These are phyloP conservation scores for Harpalus rufipes DNA, from an alignment of 2,888 invertebrate species.

Conservation along the genomic window DNA sequence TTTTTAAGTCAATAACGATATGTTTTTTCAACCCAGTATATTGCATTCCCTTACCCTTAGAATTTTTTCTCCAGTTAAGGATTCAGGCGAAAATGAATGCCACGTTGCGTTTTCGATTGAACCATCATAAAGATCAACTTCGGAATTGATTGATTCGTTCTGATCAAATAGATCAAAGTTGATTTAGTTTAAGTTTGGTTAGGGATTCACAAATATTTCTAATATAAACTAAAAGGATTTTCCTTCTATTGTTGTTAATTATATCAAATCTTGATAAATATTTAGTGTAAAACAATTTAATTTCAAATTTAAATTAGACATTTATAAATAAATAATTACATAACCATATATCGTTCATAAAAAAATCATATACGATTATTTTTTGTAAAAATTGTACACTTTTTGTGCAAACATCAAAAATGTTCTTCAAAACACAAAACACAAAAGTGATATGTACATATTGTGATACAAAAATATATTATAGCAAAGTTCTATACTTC, in stretches of 20 bases:
- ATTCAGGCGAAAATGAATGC: conserved; percentile 81
- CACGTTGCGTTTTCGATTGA: conserved; percentile 81
- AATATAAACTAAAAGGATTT: too few relatives aligned
- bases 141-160: conserved; percentile 51
- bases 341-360: neutral
- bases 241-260: too few relatives aligned
- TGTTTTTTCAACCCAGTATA: neutral
- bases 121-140: conserved; percentile 75
- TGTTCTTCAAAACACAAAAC: conserved; percentile 10
- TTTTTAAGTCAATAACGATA: neutral
- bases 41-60: conserved; percentile 80
- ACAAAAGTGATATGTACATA: conserved; percentile 41
- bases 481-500: neutral
- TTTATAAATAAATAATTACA: neutral
- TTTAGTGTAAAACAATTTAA: too few relatives aligned
- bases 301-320: neutral
- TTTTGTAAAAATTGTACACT: neutral
- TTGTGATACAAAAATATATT: conserved; percentile 10
- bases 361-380: neutral
- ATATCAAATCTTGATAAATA: too few relatives aligned
- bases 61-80: conserved; percentile 78
- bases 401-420: conserved; percentile 13
- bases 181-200: neutral
- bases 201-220: conserved; percentile 9
- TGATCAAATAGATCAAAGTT: conserved; percentile 7